Evolutionary conservation across 2,888 invertebrate genomes (phyloP).

Genomic region (Tuta absoluta): DNA sequence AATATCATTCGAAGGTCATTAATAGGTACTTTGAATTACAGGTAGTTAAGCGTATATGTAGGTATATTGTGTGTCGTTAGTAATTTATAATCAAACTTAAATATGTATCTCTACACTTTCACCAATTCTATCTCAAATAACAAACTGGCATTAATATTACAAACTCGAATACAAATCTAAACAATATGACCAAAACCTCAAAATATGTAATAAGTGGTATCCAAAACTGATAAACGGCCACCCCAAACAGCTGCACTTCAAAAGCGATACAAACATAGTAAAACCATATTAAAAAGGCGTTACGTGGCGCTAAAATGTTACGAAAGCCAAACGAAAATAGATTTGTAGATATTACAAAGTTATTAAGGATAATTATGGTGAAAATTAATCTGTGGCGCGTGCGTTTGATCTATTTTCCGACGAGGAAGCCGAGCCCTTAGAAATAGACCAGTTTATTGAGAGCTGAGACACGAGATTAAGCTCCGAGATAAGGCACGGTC

Average conservation of each 20-base stretch:
- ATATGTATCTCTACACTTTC: no score
- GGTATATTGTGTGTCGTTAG: no score
- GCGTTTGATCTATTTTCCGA: conserved; percentile 69
- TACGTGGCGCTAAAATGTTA: conserved; percentile 48
- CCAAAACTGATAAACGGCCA: neutral
- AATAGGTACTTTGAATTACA: no score
- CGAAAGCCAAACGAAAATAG: conserved; percentile 38
- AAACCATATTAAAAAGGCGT: conserved; percentile 29
- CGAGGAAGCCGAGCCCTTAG: conserved; percentile 54
- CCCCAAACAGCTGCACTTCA: conserved; percentile 32
- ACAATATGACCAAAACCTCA: neutral
- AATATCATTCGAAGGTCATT: no score
- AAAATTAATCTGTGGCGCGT: conserved; percentile 54
- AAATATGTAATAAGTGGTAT: neutral
- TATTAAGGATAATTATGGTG: conserved; percentile 60
- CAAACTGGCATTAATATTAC: no score
- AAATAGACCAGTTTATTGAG: conserved; percentile 8
- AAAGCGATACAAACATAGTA: conserved; percentile 32
- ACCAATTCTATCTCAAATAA: no score
- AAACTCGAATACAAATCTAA: no score
- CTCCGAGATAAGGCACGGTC: no score
- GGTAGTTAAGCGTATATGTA: no score
- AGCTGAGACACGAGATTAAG: conserved; percentile 18
- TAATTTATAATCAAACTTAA: no score
- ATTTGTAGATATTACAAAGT: conserved; percentile 37